Evolutionary conservation across 2,113 vertebrate species (phyloP).

Genomic region (Chitala chitala): DNA sequence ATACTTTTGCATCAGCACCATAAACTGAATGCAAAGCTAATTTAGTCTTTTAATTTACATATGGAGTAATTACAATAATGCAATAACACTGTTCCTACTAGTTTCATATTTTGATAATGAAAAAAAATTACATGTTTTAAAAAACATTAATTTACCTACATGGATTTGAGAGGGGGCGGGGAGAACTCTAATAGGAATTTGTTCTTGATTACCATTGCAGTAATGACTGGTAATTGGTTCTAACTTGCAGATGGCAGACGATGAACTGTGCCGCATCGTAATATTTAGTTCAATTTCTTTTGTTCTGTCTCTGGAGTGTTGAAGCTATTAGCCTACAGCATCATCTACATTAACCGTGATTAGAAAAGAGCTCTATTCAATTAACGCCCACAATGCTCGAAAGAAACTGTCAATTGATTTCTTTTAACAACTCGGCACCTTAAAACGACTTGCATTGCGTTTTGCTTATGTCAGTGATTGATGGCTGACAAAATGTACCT

Average conservation of each 20-base stretch:
- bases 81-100: no score
- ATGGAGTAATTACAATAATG: no score
- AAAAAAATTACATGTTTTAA: no score
- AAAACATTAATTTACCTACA: no score
- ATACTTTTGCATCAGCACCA: neutral
- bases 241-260: neutral
- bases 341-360: neutral
- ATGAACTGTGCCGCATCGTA: neutral
- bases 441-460: slow-evolving; percentile 6
- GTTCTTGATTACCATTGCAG: neutral
- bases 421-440: neutral
- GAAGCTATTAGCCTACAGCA: neutral
- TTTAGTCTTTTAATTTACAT: no score
- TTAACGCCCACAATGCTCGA: neutral
- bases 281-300: slow-evolving; percentile 1
- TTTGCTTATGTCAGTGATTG: slow-evolving; percentile 34
- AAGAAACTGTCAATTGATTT: slow-evolving; percentile 25
- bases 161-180: no score
- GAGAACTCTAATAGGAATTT: neutral
- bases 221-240: neutral
- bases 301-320: neutral
- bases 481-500: slow-evolving; percentile 50
- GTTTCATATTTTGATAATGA: no score
- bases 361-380: neutral
- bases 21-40: neutral